phyloP scores from a whole-genome alignment of 2,113 vertebrate genomes.

The Channa maculata region DNA sequence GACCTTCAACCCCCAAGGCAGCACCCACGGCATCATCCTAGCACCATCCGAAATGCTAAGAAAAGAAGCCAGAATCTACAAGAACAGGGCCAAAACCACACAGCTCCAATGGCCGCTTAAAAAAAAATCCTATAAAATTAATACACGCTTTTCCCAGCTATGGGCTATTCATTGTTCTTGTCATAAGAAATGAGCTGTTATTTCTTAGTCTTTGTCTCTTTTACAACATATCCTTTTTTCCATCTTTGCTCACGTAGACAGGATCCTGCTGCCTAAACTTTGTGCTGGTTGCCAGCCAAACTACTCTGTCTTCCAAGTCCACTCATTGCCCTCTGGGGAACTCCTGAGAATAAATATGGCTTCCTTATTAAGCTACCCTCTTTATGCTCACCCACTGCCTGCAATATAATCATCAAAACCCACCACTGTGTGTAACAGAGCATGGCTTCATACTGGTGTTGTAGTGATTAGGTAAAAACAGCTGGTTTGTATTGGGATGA shows the following conservation, averaged over 20 bases:
- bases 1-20: constrained; percentile 77
- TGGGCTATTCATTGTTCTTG: not conserved
- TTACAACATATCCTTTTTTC: constrained; percentile 15
- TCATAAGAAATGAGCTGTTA: not conserved
- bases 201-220: not conserved
- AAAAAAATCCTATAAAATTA: constrained; percentile 9
- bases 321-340: constrained; percentile 47
- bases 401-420: constrained; percentile 35
- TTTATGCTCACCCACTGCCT: constrained; percentile 49
- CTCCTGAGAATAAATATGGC: constrained; percentile 41
- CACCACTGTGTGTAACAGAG: constrained; percentile 7
- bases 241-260: constrained; percentile 23
- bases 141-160: not conserved
- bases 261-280: constrained; percentile 47
- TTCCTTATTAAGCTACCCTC: constrained; percentile 29
- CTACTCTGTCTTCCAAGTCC: constrained; percentile 41
- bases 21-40: constrained; percentile 49
- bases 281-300: constrained; percentile 56
- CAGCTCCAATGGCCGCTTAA: not conserved
- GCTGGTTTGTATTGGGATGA: constrained; percentile 37
- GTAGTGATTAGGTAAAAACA: constrained; percentile 13
- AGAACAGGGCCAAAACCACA: constrained; percentile 36
- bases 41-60: constrained; percentile 27
- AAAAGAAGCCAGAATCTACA: constrained; percentile 15
- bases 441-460: constrained; percentile 8